Evolutionary conservation across 1,140 invertebrate species (phyloP), one percentile per base, ranked within the genome.

Genomic region (Eurosta solidaginis): DNA sequence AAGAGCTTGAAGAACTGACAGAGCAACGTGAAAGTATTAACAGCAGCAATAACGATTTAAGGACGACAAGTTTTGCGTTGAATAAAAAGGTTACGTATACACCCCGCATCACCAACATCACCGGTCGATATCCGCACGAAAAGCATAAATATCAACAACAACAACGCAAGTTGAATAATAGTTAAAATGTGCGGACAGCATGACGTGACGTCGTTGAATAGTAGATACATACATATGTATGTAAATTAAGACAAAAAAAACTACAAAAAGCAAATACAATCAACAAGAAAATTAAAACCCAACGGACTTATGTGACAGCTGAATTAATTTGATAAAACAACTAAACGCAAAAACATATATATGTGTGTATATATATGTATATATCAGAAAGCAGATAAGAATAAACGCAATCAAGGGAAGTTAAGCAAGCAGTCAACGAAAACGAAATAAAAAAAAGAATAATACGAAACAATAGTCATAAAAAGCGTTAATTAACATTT

Each of bases 81-180:
- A 14, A 47, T 4, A 47, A 47, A 22, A 20, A 36, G 17, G 27
- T 68, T 40, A 42, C 59, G 27, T 9, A 29, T 29, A 59, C 25
- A 29, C 36, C 59, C 27, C 59, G 59, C 22, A 68, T 29, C 40
- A n/a, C 59, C n/a, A n/a, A n/a, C n/a, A n/a, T n/a, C n/a, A n/a
- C n/a, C n/a, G n/a, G n/a, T 40, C 59, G 40, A 40, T 33, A 68
- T 68, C 59, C 59, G 33, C 59, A 17, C 33, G 40, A 40, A 36
- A 68, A 68, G 33, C 59, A 68, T 68, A 68, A 68, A 68, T 68
- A 68, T 20, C 59, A 36, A 7, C 29, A 14, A 68, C n/a, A n/a
- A n/a, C n/a, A n/a, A n/a, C n/a, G n/a, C n/a, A 20, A 40, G 33
- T 68, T 68, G 33, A 68, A 10, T 68, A 68, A 68, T n/a, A 68